phyloP scores from a whole-genome alignment of 2,888 invertebrate genomes.

The Archips crataeganus region DNA sequence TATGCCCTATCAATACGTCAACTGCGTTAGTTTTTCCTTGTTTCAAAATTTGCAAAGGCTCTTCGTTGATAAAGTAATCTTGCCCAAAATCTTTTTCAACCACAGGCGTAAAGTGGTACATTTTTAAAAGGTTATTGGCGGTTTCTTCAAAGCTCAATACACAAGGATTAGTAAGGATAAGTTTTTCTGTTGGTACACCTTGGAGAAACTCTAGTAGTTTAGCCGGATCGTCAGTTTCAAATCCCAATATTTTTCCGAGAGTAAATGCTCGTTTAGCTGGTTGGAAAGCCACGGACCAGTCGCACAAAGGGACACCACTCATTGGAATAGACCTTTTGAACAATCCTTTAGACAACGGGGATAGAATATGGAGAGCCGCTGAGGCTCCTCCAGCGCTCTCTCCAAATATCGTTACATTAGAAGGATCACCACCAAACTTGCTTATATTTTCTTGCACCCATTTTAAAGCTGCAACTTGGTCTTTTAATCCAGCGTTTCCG shows the following conservation, averaged over 20 bases:
- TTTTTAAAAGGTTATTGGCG: constrained; percentile 40
- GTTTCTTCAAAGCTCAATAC: constrained; percentile 37
- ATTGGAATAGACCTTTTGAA: constrained; percentile 62
- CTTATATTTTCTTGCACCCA: constrained; percentile 62
- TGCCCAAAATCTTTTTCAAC: constrained; percentile 53
- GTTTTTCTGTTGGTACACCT: constrained; percentile 49
- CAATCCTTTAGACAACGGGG: constrained; percentile 65
- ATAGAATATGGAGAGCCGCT: constrained; percentile 55
- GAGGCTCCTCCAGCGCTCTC: constrained; percentile 64
- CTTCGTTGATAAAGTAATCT: constrained; percentile 50
- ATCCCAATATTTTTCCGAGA: constrained; percentile 52
- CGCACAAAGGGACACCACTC: constrained; percentile 60
- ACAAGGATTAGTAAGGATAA: constrained; percentile 46
- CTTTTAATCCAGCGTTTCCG: constrained; percentile 86
- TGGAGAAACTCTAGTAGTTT: constrained; percentile 55
- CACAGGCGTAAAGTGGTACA: constrained; percentile 51
- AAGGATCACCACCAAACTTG: constrained; percentile 60
- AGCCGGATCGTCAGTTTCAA: constrained; percentile 49
- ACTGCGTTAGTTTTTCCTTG: constrained; percentile 78
- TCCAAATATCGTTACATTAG: constrained; percentile 62
- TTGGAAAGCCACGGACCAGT: constrained; percentile 51
- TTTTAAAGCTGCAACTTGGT: constrained; percentile 60
- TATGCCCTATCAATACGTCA: constrained; percentile 90
- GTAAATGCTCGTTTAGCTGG: constrained; percentile 51
- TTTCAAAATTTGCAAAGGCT: constrained; percentile 51